Evolutionary conservation across 2,888 invertebrate genomes (phyloP).

Genomic region (Anaspis maculata): DNA sequence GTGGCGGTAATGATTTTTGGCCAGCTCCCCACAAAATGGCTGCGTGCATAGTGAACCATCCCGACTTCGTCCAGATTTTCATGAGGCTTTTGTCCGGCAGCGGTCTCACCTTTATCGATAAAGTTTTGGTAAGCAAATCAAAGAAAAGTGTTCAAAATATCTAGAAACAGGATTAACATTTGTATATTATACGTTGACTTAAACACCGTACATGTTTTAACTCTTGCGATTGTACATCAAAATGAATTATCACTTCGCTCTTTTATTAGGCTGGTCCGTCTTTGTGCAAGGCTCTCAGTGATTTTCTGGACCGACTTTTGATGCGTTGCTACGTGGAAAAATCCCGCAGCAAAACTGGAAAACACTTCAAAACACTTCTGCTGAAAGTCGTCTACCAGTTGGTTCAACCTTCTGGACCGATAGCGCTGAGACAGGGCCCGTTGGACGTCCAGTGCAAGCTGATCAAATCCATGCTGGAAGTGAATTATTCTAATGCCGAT

Average conservation of each 20-base stretch:
- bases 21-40: slow-evolving; percentile 47
- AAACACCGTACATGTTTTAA: too few relatives aligned
- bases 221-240: too few relatives aligned
- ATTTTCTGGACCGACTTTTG: slow-evolving; percentile 60
- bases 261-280: slow-evolving; percentile 78
- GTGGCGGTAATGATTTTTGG: slow-evolving; percentile 21
- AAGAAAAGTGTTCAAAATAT: too few relatives aligned
- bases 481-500: slow-evolving; percentile 61
- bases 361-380: slow-evolving; percentile 54
- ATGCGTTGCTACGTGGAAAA: slow-evolving; percentile 57
- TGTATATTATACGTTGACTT: too few relatives aligned
- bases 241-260: too few relatives aligned
- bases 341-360: slow-evolving; percentile 46
- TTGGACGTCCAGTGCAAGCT: slow-evolving; percentile 69
- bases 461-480: slow-evolving; percentile 55
- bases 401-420: slow-evolving; percentile 55
- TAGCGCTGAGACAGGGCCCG: slow-evolving; percentile 58
- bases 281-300: slow-evolving; percentile 63
- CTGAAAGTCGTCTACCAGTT: slow-evolving; percentile 64
- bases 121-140: slow-evolving; percentile 49
- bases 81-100: slow-evolving; percentile 60
- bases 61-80: slow-evolving; percentile 58
- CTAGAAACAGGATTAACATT: too few relatives aligned
- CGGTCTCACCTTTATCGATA: slow-evolving; percentile 47
- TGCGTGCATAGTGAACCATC: slow-evolving; percentile 55